These are phyloP conservation scores for Drosophila arizonae DNA, from an alignment of 1,140 invertebrate genomes.

Conservation along the genomic window DNA sequence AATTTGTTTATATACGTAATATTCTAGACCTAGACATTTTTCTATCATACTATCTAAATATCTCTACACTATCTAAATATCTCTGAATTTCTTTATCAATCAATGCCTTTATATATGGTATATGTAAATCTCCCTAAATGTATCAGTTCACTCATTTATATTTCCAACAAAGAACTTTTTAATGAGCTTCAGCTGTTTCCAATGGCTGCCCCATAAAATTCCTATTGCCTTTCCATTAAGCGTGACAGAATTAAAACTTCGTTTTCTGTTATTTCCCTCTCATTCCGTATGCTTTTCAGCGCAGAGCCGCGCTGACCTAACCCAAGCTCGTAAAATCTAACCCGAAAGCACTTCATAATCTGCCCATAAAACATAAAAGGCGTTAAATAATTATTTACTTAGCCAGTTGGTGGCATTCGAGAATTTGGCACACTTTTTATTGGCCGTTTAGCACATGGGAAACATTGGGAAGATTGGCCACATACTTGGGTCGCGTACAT, in stretches of 20 bases:
- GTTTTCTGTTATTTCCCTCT: slow-evolving; percentile 7
- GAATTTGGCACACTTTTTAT: slow-evolving; percentile 66
- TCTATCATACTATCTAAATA: too few species aligned
- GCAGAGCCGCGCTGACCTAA: slow-evolving; percentile 13
- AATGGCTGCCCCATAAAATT: background rate
- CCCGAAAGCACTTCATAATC: slow-evolving; percentile 55
- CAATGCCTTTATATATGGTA: too few species aligned
- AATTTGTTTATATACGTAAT: too few species aligned
- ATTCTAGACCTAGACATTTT: too few species aligned
- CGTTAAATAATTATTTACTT: slow-evolving; percentile 79
- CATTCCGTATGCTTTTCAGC: background rate
- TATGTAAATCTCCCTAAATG: too few species aligned
- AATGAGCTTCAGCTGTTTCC: slow-evolving; percentile 9
- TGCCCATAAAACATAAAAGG: slow-evolving; percentile 60
- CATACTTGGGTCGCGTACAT: slow-evolving; percentile 21
- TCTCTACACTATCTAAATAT: too few species aligned
- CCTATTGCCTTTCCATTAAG: slow-evolving; percentile 31
- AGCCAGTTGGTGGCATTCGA: slow-evolving; percentile 50
- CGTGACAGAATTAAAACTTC: slow-evolving; percentile 33
- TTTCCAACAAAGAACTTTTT: background rate
- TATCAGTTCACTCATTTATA: background rate
- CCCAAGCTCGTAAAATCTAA: slow-evolving; percentile 40
- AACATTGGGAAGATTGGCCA: slow-evolving; percentile 12
- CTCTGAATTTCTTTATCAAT: too few species aligned
- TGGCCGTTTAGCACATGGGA: slow-evolving; percentile 21